Evolutionary conservation across 1,140 invertebrate species (phyloP), one percentile per base, ranked within the genome.

Genomic region (Phocides pigmalion): DNA sequence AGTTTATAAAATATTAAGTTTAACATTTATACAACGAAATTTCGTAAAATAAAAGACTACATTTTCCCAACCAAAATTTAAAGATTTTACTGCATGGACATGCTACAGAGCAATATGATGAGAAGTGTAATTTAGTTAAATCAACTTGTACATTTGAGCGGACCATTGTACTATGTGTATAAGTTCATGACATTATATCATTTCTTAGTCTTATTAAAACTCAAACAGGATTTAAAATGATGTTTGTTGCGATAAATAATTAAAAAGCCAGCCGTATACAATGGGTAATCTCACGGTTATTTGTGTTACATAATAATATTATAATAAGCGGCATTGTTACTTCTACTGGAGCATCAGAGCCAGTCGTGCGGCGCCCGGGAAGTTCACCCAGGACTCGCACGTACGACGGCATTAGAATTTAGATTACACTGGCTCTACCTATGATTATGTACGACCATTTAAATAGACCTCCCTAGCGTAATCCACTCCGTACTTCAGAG

Each of bases 321-420:
- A 84, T 73, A 70, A n/a, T n/a, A n/a, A n/a, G n/a, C 70, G 71
- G 76, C 72, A 84, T 84, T 87, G 84, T 87, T 64, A 69, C 74
- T 66, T 81, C 74, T 77, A 84, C 81, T 8, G 28, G 28, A 32
- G 85, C 58, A 80, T 64, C 65, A 73, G 67, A 58, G 74, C 16
- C 37, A 67, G 25, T 71, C 74, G 70, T 72, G 73, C 77, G 70
- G 70, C 65, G 62, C 53, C 72, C 77, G 73, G 76, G 80, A 84
- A 77, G 74, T 69, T 71, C 81, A 79, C 74, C 75, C 71, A 79
- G 79, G 82, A 82, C 76, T 68, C 41, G 64, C 47, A 28, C 46
- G 69, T 77, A 72, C 75, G 39, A 75, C 63, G 77, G 75, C 64
- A 86, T 80, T 79, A 82, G 80, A 87, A 87, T 89, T 79, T 82